Percentiles rank a stretch among this genome's conserved stretches.
Conservation (phyloP, 2,888 invertebrate species). For the Perizoma flavofasciatum region DNA sequence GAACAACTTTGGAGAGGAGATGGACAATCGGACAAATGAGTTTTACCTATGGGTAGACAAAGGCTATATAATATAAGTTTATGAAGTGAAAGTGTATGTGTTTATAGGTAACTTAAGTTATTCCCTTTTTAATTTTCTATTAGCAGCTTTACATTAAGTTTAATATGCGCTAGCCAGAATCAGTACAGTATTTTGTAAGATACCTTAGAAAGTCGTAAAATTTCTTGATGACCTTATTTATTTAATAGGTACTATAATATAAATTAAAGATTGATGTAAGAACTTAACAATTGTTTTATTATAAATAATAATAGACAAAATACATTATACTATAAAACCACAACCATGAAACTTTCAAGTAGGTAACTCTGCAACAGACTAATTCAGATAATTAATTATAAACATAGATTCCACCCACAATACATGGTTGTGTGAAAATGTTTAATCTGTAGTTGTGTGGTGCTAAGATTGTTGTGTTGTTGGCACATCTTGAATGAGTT, state of each 20-base stretch:
- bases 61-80: constrained; percentile 23
- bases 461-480: too few species aligned
- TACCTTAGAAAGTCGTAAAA: constrained; percentile 16
- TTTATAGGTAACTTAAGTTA: constrained; percentile 16
- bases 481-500: too few species aligned
- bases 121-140: constrained; percentile 6
- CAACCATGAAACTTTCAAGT: too few species aligned
- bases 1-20: constrained; percentile 21
- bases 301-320: too few species aligned
- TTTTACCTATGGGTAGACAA: constrained; percentile 10
- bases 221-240: constrained; percentile 9
- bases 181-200: constrained; percentile 14
- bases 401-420: too few species aligned
- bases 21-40: constrained; percentile 42
- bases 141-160: constrained; percentile 22
- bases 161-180: constrained; percentile 7
- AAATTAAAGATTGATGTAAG: too few species aligned
- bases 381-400: too few species aligned
- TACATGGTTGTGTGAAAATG: too few species aligned
- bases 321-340: too few species aligned
- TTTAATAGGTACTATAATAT: constrained; percentile 7
- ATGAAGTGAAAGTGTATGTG: constrained; percentile 34
- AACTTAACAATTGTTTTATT: too few species aligned
- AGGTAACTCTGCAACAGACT: too few species aligned
- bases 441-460: too few species aligned